These are phyloP conservation scores for Plutella xylostella DNA, from an alignment of 2,888 invertebrate genomes.

Conservation along the genomic window DNA sequence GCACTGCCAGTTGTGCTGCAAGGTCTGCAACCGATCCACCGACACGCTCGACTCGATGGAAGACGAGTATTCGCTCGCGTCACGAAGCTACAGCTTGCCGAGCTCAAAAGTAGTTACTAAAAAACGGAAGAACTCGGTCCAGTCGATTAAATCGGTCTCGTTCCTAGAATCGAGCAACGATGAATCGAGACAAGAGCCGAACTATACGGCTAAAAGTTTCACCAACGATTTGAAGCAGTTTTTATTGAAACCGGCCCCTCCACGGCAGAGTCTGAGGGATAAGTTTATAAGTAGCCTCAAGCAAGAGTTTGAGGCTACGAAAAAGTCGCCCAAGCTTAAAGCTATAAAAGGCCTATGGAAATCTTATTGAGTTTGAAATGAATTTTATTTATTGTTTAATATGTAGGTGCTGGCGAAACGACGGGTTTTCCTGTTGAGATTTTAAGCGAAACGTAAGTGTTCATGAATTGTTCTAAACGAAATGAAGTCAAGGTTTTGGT, in stretches of 20 bases:
- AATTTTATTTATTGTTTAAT: too few relatives aligned
- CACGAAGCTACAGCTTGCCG: constrained; percentile 45
- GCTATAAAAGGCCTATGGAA: constrained; percentile 66
- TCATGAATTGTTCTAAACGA: too few relatives aligned
- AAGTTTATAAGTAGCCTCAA: constrained; percentile 62
- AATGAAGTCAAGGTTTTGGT: too few relatives aligned
- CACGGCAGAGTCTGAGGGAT: constrained; percentile 53
- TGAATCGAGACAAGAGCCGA: constrained; percentile 52
- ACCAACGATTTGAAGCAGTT: constrained; percentile 64
- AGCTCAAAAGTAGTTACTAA: constrained; percentile 23
- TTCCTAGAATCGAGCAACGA: constrained; percentile 58
- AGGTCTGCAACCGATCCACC: constrained; percentile 45
- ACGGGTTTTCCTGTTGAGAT: too few relatives aligned
- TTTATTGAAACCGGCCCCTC: constrained; percentile 51
- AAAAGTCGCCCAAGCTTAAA: constrained; percentile 56
- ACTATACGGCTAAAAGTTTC: constrained; percentile 64
- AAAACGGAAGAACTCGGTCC: constrained; percentile 53
- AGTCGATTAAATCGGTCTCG: constrained; percentile 61
- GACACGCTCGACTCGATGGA: constrained; percentile 53
- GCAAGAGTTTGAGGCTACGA: constrained; percentile 57
- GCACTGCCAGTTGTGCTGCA: constrained; percentile 53
- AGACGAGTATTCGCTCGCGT: constrained; percentile 50
- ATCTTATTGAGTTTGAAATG: constrained; percentile 51
- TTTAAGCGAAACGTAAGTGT: constrained; percentile 42
- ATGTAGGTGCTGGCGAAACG: too few relatives aligned